Evolutionary conservation across 1,140 invertebrate genomes (phyloP), one percentile per base, ranked within the genome.

Genomic region (Idris sp.): DNA sequence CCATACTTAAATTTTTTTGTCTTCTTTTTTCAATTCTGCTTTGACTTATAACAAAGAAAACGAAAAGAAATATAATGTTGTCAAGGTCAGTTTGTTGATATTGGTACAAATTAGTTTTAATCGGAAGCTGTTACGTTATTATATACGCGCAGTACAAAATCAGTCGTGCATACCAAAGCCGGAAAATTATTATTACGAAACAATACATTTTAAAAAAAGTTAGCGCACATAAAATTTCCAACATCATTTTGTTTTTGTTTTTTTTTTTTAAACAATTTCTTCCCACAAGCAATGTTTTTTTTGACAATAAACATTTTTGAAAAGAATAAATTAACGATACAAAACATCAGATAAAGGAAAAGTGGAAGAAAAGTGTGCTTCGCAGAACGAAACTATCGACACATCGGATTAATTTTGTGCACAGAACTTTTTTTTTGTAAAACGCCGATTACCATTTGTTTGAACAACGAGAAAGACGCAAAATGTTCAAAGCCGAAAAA

Each of bases 61-160:
- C 18, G 18, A 58, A 19, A 67, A 67, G 64, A 68, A 58, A 43
- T 54, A 65, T 65, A 43, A 54, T 18, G 33, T 68, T 49, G 43
- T 16, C 64, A 68, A 68, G 64, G 64, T 68, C 53, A 58, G 64
- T 58, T 68, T 58, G 41, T 35, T 33, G 53, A 68, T 58, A 58
- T 49, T 51, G 43, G 58, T 36, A 68, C 44, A 54, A 58, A 53
- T 67, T 48, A 67, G 19, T 58, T 56, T 56, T 41, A 67, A 56
- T 67, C 36, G 48, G 59, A 64, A 64, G 33, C 28, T 19, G 10
- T n/a, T n/a, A n/a, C n/a, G n/a, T n/a, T n/a, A n/a, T n/a, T n/a
- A 48, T 22, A 38, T 59, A 48, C 56, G 31, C 30, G 31, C 30
- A 10, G 16, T 15, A 9, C 2, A 22, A 59, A 59, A 59, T 38